Conservation (phyloP, 2,797 vertebrate species). For the Spatula versicolor region DNA sequence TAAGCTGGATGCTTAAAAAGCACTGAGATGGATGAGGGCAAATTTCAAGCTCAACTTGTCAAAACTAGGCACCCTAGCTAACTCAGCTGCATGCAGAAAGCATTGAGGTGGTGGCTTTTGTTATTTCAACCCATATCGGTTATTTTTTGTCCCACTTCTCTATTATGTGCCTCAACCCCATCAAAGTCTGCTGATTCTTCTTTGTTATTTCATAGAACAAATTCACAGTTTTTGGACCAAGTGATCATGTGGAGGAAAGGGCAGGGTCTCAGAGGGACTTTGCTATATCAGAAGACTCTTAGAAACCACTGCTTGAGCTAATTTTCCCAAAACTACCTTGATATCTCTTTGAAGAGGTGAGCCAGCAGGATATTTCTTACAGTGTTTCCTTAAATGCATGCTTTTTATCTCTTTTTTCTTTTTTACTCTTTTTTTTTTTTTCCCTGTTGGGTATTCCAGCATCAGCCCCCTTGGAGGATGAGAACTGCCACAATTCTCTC, state of each 20-base stretch:
- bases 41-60: not conserved
- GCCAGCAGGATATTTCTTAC: not conserved
- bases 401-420: not conserved
- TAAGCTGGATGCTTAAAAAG: fast-evolving
- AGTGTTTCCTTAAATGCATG: not conserved
- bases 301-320: not conserved
- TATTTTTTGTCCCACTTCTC: not conserved
- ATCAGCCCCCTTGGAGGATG: not conserved
- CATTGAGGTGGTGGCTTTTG: not conserved
- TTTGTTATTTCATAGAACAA: not conserved
- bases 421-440: not conserved
- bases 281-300: not conserved
- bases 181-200: not conserved
- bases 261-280: not conserved
- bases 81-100: not conserved
- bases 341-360: not conserved
- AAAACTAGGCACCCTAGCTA: not conserved
- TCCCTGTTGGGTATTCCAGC: not conserved
- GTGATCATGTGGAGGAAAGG: not conserved
- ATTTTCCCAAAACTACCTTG: not conserved
- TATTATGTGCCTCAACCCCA: not conserved
- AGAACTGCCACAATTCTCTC: not conserved
- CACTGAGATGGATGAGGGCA: not conserved
- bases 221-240: not conserved
- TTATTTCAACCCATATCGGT: not conserved